These are phyloP conservation scores for Panagrolaimus sp. DNA, from an alignment of 1,140 invertebrate genomes.

Conservation along the genomic window DNA sequence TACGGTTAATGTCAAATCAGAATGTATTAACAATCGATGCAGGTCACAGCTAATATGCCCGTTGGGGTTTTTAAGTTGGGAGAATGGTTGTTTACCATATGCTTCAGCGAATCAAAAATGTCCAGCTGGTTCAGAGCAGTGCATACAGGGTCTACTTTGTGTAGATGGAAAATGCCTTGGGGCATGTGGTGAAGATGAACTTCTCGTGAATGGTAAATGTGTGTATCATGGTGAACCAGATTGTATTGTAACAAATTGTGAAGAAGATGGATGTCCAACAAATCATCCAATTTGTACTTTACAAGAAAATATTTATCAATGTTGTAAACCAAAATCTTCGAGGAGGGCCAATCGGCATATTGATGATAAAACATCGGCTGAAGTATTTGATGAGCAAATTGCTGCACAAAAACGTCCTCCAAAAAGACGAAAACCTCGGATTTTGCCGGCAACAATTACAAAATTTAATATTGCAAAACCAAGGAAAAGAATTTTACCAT, in stretches of 20 bases:
- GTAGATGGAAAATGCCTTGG: conserved; percentile 9
- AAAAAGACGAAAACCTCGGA: not conserved
- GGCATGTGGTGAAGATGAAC: conserved; percentile 2
- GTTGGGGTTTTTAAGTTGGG: not conserved
- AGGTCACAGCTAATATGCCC: not conserved
- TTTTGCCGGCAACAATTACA: not conserved
- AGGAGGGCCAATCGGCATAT: conserved; percentile 6
- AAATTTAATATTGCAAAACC: not conserved
- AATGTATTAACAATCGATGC: conserved; percentile 3
- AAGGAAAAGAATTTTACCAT: not conserved
- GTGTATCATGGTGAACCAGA: not conserved
- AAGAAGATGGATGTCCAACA: not conserved
- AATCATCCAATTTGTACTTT: not conserved
- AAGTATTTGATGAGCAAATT: not conserved
- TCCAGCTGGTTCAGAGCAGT: conserved; percentile 2
- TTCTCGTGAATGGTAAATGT: conserved; percentile 1
- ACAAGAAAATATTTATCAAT: not conserved
- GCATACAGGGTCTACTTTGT: conserved; percentile 5
- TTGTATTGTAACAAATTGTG: not conserved
- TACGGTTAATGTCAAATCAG: not conserved
- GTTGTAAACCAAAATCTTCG: not conserved
- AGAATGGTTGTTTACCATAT: conserved; percentile 4
- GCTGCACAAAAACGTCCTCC: not conserved
- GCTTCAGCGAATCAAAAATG: conserved; percentile 3
- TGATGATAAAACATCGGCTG: not conserved